Conservation (phyloP, 1,140 invertebrate species). For the Drosophila biarmipes region DNA sequence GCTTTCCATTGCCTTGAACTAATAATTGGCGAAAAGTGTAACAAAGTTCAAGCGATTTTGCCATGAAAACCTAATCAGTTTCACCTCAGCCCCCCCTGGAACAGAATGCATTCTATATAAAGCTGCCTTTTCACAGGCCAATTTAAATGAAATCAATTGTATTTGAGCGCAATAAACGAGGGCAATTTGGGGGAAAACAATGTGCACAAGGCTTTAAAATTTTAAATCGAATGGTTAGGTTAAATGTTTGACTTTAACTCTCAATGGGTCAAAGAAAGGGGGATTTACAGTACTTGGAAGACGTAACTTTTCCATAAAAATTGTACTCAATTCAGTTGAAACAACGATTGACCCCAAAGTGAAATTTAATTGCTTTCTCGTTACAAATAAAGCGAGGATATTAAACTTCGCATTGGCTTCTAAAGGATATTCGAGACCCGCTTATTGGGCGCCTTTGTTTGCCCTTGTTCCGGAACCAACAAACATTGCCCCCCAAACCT, state of each 20-base stretch:
- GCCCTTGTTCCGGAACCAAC: slow-evolving; percentile 60
- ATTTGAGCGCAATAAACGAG: not conserved
- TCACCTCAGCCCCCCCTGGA: no score
- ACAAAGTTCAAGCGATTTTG: not conserved
- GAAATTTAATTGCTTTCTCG: slow-evolving; percentile 2
- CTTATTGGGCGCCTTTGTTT: slow-evolving; percentile 68
- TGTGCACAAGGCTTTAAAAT: not conserved
- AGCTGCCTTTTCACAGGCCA: not conserved
- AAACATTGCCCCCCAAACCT: slow-evolving; percentile 27
- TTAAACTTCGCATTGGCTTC: slow-evolving; percentile 41
- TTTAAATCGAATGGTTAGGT: not conserved
- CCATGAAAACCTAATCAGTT: not conserved
- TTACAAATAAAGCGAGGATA: slow-evolving; percentile 16
- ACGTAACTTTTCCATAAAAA: not conserved
- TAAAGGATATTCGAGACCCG: slow-evolving; percentile 38
- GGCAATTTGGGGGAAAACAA: not conserved
- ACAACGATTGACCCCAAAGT: slow-evolving; percentile 6
- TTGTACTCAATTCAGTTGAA: not conserved
- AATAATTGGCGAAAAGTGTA: slow-evolving; percentile 22
- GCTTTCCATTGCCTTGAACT: slow-evolving; percentile 59
- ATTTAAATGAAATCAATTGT: slow-evolving; percentile 4
- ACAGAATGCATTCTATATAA: slow-evolving; percentile 19
- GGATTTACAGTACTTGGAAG: no score
- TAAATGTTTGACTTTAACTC: not conserved
- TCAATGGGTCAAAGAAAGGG: not conserved